phyloP scores from a whole-genome alignment of 2,113 vertebrate species.

The Ciconia maguari region DNA sequence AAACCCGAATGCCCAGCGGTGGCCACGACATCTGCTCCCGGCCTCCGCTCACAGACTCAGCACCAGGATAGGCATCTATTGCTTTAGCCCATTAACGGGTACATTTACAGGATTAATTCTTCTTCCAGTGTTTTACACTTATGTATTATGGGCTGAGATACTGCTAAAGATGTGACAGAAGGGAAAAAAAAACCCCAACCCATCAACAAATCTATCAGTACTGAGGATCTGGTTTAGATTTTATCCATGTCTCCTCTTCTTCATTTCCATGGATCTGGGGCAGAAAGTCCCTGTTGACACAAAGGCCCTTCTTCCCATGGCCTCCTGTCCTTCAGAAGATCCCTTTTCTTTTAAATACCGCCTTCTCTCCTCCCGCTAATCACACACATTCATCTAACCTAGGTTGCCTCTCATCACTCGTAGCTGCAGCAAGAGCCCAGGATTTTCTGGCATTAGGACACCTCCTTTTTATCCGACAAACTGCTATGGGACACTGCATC shows the following conservation, averaged over 20 bases:
- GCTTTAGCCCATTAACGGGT: background rate
- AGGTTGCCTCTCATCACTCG: background rate
- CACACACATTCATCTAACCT: background rate
- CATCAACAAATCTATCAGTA: too few relatives aligned
- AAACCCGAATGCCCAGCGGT: fast-evolving
- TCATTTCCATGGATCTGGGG: background rate
- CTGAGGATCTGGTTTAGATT: background rate
- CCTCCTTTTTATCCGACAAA: background rate
- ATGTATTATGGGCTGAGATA: background rate
- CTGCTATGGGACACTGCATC: background rate
- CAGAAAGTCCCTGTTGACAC: background rate
- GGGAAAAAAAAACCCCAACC: background rate
- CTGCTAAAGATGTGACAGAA: background rate
- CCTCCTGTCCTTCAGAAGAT: background rate
- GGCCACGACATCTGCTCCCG: background rate
- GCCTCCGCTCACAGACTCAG: background rate
- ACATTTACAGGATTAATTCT: background rate
- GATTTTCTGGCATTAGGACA: background rate
- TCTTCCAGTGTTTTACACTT: background rate
- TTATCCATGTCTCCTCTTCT: background rate
- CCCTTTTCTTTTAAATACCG: background rate
- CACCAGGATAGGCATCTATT: background rate
- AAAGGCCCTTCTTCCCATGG: background rate
- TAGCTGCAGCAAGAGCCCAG: background rate
- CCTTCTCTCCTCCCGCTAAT: background rate